Percentiles rank a stretch among this genome's conserved stretches.
Evolutionary conservation across 2,797 vertebrate species (phyloP).

Genomic region (Amblyraja radiata): DNA sequence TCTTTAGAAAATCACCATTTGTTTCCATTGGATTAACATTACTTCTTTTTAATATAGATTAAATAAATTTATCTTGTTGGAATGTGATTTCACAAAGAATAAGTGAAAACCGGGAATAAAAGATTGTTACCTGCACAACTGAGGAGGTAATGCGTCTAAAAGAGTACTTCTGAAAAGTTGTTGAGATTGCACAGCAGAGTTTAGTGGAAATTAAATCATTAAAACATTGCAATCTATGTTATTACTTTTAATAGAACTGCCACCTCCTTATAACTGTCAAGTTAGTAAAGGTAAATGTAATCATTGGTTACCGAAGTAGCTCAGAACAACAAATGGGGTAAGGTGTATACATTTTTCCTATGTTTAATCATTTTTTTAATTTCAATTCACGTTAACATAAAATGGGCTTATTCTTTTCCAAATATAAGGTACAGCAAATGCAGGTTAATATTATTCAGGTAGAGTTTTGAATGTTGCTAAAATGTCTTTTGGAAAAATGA

Average conservation of each 20-base stretch:
- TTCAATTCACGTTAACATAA: background rate
- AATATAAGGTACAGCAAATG: background rate
- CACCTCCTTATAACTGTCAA: slow-evolving; percentile 17
- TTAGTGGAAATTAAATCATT: slow-evolving; percentile 58
- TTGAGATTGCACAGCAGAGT: background rate
- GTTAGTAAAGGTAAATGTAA: slow-evolving; percentile 27
- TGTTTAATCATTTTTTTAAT: background rate
- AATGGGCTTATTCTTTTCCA: background rate
- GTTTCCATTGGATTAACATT: slow-evolving; percentile 12
- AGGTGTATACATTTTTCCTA: background rate
- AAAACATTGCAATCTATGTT: slow-evolving; percentile 65
- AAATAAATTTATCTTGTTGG: background rate
- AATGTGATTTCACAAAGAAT: slow-evolving; percentile 18
- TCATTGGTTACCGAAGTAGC: too few species aligned
- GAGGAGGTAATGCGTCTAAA: background rate
- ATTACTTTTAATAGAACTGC: slow-evolving; percentile 42
- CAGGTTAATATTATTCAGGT: background rate
- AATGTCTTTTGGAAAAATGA: background rate
- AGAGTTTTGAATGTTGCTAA: background rate
- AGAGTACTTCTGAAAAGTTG: slow-evolving; percentile 28
- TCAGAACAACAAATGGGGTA: background rate
- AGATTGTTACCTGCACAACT: background rate
- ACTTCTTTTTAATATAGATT: slow-evolving; percentile 13
- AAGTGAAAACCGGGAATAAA: background rate
- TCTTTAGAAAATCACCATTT: slow-evolving; percentile 3